Evolutionary conservation across 2,797 vertebrate genomes (phyloP).

Genomic region (Myripristis jacobus): DNA sequence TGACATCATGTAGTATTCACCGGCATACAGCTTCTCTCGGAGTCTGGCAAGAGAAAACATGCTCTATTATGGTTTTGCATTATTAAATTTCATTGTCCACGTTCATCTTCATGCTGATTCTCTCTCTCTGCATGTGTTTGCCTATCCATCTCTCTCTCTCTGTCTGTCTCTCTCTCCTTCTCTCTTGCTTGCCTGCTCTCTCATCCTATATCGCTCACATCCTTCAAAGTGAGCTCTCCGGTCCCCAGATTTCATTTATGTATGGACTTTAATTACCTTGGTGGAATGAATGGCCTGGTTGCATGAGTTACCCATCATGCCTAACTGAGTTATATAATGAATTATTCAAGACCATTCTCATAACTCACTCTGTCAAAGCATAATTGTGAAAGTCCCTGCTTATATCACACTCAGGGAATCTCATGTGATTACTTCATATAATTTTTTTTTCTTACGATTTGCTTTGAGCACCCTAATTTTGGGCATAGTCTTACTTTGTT

Average conservation of each 20-base stretch:
- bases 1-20: no score
- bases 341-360: constrained; percentile 54
- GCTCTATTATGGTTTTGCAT: constrained; percentile 53
- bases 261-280: constrained; percentile 54
- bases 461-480: background rate
- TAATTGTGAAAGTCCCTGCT: constrained; percentile 17
- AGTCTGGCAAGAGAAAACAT: constrained; percentile 15
- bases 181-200: constrained; percentile 25
- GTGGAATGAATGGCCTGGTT: constrained; percentile 32
- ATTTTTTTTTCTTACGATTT: background rate
- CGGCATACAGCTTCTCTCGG: background rate
- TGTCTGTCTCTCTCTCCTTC: constrained; percentile 8
- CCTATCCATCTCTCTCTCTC: constrained; percentile 16
- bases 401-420: background rate
- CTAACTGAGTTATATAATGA: constrained; percentile 41
- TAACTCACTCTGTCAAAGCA: constrained; percentile 27
- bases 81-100: constrained; percentile 54
- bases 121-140: constrained; percentile 3
- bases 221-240: constrained; percentile 48
- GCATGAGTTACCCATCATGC: constrained; percentile 31
- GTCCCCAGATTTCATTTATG: constrained; percentile 43
- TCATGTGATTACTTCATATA: background rate
- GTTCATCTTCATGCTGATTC: constrained; percentile 32
- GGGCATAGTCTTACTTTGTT: background rate
- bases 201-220: constrained; percentile 53